A percentile compares a stretch with the other conserved stretches of the same genome.
These are phyloP conservation scores for Ormyrus rosae DNA, from an alignment of 2,888 invertebrate species.

Conservation along the genomic window DNA sequence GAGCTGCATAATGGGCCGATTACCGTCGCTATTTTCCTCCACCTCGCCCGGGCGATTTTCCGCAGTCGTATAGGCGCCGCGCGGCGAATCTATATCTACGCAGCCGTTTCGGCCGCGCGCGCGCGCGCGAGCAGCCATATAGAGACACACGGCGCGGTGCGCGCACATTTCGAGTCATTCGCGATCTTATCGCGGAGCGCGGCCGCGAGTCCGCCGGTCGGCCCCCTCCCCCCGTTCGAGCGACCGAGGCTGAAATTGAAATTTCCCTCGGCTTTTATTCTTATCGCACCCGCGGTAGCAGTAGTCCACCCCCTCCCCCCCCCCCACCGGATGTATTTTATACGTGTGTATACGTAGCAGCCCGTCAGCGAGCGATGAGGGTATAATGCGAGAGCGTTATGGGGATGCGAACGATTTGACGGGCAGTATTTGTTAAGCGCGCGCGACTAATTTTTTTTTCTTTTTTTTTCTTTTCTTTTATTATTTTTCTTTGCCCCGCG, in stretches of 20 bases:
- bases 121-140: background rate
- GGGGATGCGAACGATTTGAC: background rate
- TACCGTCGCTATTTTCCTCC: slow-evolving; percentile 10
- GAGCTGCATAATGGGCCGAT: slow-evolving; percentile 51
- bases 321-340: slow-evolving; percentile 21
- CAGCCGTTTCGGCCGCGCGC: background rate
- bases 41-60: slow-evolving; percentile 21
- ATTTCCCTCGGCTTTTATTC: slow-evolving; percentile 51
- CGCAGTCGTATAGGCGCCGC: background rate
- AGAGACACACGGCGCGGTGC: background rate
- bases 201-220: background rate
- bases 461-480: background rate
- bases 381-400: background rate
- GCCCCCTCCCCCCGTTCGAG: background rate
- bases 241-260: slow-evolving; percentile 45
- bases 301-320: background rate
- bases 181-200: slow-evolving; percentile 39
- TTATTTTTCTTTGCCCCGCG: background rate
- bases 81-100: background rate
- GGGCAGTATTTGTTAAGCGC: slow-evolving; percentile 8
- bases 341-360: background rate
- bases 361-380: background rate
- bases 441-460: slow-evolving; percentile 8
- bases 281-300: slow-evolving; percentile 30
- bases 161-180: slow-evolving; percentile 37